Conservation (phyloP, 2,888 invertebrate genomes). For the Mesorhabditis belari region DNA sequence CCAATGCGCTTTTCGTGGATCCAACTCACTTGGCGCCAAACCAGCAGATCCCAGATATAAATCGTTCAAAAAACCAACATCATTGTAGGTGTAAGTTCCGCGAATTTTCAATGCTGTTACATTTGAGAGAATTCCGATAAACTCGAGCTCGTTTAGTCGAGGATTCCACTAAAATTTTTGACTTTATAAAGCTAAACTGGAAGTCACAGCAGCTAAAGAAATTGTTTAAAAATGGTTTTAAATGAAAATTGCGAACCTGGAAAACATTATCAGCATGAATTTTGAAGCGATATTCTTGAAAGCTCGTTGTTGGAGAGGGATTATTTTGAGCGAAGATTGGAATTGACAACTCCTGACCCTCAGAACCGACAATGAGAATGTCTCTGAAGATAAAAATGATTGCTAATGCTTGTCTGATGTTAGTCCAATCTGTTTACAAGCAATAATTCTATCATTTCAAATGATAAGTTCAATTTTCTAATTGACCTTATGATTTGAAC, state of each 20-base stretch:
- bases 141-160: constrained; percentile 74
- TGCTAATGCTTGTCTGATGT: too few relatives aligned
- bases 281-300: constrained; percentile 71
- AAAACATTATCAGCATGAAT: constrained; percentile 74
- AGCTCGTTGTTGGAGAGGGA: constrained; percentile 64
- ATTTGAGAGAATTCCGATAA: constrained; percentile 85
- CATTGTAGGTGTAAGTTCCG: constrained; percentile 76
- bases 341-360: constrained; percentile 69
- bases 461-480: background rate
- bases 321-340: constrained; percentile 89
- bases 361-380: constrained; percentile 80
- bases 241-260: constrained; percentile 59
- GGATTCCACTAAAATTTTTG: constrained; percentile 91
- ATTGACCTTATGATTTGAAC: background rate
- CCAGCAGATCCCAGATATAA: constrained; percentile 81
- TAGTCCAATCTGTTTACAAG: constrained; percentile 48
- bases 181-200: too few relatives aligned
- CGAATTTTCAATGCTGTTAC: constrained; percentile 86
- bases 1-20: constrained; percentile 70
- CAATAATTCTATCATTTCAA: background rate
- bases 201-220: too few relatives aligned
- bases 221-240: too few relatives aligned
- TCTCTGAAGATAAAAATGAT: constrained; percentile 69
- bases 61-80: constrained; percentile 78
- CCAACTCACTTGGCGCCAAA: constrained; percentile 56